Percentiles rank a stretch among this genome's conserved stretches.
These are phyloP conservation scores for Scartelaos histophorus DNA, from an alignment of 2,113 vertebrate genomes.

Conservation along the genomic window DNA sequence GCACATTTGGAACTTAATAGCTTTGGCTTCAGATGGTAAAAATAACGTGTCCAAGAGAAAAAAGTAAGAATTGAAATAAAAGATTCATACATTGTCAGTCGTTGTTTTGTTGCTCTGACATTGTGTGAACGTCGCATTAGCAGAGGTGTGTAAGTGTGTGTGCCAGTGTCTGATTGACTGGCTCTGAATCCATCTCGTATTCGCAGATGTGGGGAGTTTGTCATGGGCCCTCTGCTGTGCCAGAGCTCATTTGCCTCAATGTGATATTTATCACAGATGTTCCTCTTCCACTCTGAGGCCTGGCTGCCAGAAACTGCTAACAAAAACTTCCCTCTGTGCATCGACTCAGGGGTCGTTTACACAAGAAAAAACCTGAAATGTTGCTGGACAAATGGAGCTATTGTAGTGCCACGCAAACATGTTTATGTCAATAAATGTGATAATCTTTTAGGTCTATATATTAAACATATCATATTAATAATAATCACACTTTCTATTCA, in stretches of 20 bases:
- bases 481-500: background rate
- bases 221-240: slow-evolving; percentile 68
- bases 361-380: background rate
- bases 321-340: slow-evolving; percentile 54
- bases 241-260: slow-evolving; percentile 74
- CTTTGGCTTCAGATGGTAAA: background rate
- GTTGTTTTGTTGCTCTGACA: slow-evolving; percentile 3
- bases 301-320: slow-evolving; percentile 66
- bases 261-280: slow-evolving; percentile 78
- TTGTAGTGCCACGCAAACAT: background rate
- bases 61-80: background rate
- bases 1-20: background rate
- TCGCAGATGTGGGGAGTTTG: slow-evolving; percentile 70
- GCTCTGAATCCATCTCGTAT: slow-evolving; percentile 63
- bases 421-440: too few relatives aligned
- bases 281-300: slow-evolving; percentile 60
- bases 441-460: background rate
- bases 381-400: too few relatives aligned
- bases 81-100: background rate
- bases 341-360: slow-evolving; percentile 20
- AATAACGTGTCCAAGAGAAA: background rate
- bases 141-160: slow-evolving; percentile 21
- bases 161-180: slow-evolving; percentile 54
- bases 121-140: background rate
- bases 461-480: background rate